Conservation (phyloP, 2,888 invertebrate genomes). For the Trissoscelio sp. region DNA sequence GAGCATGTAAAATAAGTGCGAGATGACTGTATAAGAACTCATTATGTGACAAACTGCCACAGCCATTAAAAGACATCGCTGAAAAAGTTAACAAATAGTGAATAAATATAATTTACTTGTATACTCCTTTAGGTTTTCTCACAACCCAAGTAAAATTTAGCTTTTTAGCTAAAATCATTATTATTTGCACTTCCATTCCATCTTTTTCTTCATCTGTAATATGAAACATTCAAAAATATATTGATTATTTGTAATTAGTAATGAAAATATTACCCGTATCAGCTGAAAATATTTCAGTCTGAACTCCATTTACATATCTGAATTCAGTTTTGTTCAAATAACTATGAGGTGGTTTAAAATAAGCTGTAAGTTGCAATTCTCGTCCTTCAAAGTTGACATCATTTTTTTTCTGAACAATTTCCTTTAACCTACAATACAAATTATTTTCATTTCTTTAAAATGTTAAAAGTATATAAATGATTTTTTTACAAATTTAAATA, state of each 20-base stretch:
- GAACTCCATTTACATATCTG: background rate
- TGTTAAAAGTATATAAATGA: background rate
- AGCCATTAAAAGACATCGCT: no score
- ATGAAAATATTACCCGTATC: background rate
- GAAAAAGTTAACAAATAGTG: background rate
- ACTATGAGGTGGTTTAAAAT: constrained; percentile 76
- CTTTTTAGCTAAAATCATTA: constrained; percentile 76
- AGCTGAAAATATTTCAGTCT: background rate
- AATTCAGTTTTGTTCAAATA: constrained; percentile 72
- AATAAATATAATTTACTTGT: constrained; percentile 14
- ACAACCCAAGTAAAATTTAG: constrained; percentile 79
- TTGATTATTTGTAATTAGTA: background rate
- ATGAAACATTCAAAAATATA: background rate
- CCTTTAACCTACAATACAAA: background rate
- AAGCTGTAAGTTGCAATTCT: constrained; percentile 73
- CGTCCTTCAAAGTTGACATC: constrained; percentile 71
- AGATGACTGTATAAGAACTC: no score
- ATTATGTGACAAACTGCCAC: no score
- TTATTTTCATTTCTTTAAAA: background rate
- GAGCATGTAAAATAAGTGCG: no score
- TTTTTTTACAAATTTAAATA: no score
- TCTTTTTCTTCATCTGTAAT: constrained; percentile 75
- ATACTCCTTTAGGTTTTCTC: constrained; percentile 68
- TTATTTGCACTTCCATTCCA: constrained; percentile 77
- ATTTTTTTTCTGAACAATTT: no score